Conservation (phyloP, 35 echinoderm and acorn worm species). For the Lytechinus pictus region DNA sequence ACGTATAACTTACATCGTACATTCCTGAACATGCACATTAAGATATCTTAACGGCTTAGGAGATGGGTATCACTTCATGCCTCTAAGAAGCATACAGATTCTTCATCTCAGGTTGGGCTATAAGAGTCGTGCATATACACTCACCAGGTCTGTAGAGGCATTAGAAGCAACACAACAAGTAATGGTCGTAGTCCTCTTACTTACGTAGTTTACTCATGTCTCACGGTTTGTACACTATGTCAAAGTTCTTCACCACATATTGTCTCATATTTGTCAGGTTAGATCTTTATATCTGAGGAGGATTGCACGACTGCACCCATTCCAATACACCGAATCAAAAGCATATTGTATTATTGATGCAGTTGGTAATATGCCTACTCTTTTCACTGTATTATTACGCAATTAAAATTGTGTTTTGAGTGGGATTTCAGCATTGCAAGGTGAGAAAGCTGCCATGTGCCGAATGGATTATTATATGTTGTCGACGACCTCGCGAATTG, state of each 20-base stretch:
- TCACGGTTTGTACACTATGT: neutral
- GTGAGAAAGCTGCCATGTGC: neutral
- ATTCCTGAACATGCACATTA: conserved; percentile 2
- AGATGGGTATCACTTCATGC: neutral
- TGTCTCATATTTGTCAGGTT: neutral
- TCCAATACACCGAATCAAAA: neutral
- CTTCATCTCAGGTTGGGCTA: neutral
- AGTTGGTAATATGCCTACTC: no score
- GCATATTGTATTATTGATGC: no score
- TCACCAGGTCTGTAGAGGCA: neutral
- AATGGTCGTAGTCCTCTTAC: neutral
- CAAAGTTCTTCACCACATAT: neutral
- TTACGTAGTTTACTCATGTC: neutral
- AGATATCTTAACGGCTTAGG: neutral
- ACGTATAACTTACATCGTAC: conserved; percentile 12
- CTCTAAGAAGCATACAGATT: neutral
- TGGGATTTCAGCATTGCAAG: neutral
- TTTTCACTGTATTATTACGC: neutral
- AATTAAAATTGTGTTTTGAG: neutral
- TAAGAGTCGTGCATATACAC: neutral
- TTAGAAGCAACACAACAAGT: neutral
- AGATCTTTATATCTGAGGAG: neutral
- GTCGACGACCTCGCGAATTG: no score
- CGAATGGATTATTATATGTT: neutral
- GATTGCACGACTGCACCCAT: neutral